These are phyloP conservation scores for Hemistola chrysoprasaria DNA, from an alignment of 2,888 invertebrate genomes.

Conservation along the genomic window DNA sequence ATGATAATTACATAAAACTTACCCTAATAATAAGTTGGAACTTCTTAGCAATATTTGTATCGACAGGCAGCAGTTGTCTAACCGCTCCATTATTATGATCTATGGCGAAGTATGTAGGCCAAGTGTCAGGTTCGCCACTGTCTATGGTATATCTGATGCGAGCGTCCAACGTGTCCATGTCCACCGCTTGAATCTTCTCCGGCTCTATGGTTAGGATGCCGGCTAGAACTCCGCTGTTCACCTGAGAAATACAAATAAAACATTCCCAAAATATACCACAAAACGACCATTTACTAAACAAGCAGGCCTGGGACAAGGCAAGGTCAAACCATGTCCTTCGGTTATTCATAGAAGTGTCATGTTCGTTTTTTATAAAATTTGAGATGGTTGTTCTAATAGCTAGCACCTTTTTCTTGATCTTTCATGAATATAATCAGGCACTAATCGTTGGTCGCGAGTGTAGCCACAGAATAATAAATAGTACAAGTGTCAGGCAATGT, in stretches of 20 bases:
- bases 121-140: slow-evolving; percentile 90
- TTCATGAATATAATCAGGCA: no score
- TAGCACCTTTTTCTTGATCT: no score
- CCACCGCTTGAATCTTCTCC: slow-evolving; percentile 94
- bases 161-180: slow-evolving; percentile 93
- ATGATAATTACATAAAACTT: slow-evolving; percentile 22
- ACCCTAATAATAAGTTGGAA: slow-evolving; percentile 92
- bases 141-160: slow-evolving; percentile 91
- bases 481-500: no score
- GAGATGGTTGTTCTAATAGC: no score
- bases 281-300: no score
- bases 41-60: slow-evolving; percentile 89
- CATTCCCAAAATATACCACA: no score
- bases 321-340: no score
- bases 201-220: slow-evolving; percentile 92
- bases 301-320: no score
- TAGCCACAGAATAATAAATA: no score
- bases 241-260: slow-evolving; percentile 77
- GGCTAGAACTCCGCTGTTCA: slow-evolving; percentile 90
- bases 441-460: no score
- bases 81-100: slow-evolving; percentile 91
- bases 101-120: slow-evolving; percentile 91
- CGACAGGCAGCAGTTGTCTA: slow-evolving; percentile 90
- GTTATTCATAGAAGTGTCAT: no score
- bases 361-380: no score